These are phyloP conservation scores for Pedetes capensis DNA, from an alignment of 2,113 vertebrate genomes.

Conservation along the genomic window DNA sequence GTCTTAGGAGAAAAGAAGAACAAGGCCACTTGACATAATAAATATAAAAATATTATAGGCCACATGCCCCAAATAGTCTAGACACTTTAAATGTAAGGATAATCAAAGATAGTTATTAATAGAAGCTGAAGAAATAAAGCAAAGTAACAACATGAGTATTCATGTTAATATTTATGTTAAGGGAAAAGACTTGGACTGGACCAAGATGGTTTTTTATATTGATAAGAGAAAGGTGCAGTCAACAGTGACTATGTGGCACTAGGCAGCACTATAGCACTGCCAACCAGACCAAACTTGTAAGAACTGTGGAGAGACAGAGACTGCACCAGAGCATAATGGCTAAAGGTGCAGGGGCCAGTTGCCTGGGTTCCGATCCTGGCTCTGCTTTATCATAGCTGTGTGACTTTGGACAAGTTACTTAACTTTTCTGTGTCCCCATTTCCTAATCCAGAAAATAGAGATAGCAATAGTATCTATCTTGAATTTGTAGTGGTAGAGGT, in stretches of 20 bases:
- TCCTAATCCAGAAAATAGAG: neutral
- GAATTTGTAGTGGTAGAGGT: neutral
- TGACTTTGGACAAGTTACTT: neutral
- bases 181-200: neutral
- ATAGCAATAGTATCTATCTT: neutral
- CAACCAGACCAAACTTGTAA: neutral
- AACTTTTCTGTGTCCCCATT: neutral
- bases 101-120: neutral
- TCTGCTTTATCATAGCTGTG: neutral
- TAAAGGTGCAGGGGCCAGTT: neutral
- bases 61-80: neutral
- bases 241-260: fast-evolving
- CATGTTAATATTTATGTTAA: neutral
- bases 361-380: neutral
- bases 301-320: neutral
- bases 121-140: neutral
- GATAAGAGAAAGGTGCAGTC: neutral
- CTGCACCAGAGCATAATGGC: no score
- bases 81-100: neutral
- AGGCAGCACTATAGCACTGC: neutral
- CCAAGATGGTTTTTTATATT: neutral
- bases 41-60: neutral
- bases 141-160: neutral
- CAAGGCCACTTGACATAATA: neutral
- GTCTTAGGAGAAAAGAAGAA: neutral